A percentile compares a stretch with the other conserved stretches of the same genome.
Conservation (phyloP, 2,797 vertebrate genomes). For the Hipposideros larvatus region DNA sequence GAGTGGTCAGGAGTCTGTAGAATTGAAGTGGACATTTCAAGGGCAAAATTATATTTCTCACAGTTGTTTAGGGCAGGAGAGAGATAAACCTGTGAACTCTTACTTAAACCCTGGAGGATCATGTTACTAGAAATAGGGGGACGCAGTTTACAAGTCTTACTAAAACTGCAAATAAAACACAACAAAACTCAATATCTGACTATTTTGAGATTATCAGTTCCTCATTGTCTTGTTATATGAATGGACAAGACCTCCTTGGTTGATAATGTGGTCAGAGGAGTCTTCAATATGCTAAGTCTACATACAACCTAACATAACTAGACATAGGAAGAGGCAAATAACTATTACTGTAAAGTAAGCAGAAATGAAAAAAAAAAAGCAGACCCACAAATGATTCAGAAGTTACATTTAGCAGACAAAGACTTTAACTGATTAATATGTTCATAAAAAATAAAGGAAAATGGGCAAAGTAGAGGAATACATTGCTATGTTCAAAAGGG, state of each 20-base stretch:
- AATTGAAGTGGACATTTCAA: background rate
- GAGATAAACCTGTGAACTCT: background rate
- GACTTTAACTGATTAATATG: background rate
- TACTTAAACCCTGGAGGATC: background rate
- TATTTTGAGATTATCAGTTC: background rate
- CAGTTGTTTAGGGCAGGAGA: background rate
- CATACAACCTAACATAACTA: background rate
- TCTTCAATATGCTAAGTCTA: background rate
- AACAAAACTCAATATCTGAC: background rate
- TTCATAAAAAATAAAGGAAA: background rate
- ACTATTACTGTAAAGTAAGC: background rate
- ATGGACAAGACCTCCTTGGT: background rate
- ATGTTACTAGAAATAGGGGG: background rate
- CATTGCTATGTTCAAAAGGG: background rate
- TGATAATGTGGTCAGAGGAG: background rate
- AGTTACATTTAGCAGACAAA: background rate
- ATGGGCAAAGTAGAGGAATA: background rate
- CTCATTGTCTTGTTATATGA: background rate
- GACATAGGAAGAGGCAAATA: background rate
- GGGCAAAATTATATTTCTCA: background rate
- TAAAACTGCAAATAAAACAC: background rate
- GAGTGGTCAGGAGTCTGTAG: background rate
- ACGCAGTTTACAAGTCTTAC: background rate
- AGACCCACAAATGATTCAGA: background rate
- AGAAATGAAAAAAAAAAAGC: background rate